Conservation (phyloP, 2,113 vertebrate species). For the Centrocercus urophasianus region DNA sequence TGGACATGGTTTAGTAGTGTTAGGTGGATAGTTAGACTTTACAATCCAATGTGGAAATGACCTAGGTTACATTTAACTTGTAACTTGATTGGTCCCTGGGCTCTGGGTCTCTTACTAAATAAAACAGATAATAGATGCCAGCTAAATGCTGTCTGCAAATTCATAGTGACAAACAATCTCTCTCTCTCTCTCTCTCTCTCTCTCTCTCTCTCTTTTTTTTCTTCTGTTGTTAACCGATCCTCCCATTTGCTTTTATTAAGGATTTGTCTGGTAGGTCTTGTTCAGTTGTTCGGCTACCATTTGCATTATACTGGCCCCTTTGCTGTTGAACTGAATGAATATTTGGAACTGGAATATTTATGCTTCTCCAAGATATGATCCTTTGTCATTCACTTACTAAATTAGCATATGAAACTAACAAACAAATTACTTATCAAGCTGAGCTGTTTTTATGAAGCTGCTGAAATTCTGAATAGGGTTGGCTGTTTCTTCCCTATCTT, state of each 20-base stretch:
- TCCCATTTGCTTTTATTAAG: neutral
- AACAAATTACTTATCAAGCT: neutral
- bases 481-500: neutral
- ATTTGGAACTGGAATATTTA: neutral
- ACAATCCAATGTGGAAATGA: neutral
- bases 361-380: neutral
- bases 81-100: neutral
- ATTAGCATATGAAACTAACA: neutral
- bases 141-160: neutral
- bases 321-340: neutral
- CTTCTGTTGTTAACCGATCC: neutral
- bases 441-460: neutral
- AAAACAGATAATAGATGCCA: neutral
- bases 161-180: neutral
- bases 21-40: neutral
- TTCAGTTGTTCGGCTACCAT: neutral
- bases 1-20: neutral
- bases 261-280: rapidly evolving
- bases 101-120: neutral
- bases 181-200: neutral
- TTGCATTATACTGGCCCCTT: rapidly evolving
- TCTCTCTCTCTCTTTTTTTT: too few species aligned
- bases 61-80: rapidly evolving
- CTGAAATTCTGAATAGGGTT: neutral
- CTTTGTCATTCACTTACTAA: neutral